phyloP scores from a whole-genome alignment of 2,888 invertebrate genomes.

The Meta bourneti region DNA sequence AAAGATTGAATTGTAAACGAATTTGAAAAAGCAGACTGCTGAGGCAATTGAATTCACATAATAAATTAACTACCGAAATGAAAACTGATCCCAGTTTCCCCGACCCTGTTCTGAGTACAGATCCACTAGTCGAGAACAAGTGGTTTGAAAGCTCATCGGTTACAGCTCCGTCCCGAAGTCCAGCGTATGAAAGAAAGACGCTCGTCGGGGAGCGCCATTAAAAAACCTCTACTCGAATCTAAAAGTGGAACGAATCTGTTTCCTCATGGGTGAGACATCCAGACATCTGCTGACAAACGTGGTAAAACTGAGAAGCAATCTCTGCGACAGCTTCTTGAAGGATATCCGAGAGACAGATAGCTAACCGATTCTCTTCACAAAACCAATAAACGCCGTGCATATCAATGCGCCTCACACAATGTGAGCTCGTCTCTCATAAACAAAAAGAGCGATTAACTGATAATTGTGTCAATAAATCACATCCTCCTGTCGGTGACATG shows the following conservation, averaged over 20 bases:
- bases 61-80: too few species aligned
- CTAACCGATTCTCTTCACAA: conserved; percentile 47
- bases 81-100: not conserved
- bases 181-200: not conserved
- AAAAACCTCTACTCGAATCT: conserved; percentile 4
- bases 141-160: not conserved
- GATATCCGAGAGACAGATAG: conserved; percentile 16
- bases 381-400: conserved; percentile 37
- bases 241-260: conserved; percentile 34
- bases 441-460: conserved; percentile 37
- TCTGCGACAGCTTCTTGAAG: not conserved
- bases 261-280: conserved; percentile 18
- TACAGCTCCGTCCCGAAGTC: not conserved
- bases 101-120: not conserved
- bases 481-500: conserved; percentile 4
- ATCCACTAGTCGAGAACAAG: not conserved
- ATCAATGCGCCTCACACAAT: conserved; percentile 41
- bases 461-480: conserved; percentile 48
- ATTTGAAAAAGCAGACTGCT: too few species aligned
- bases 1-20: too few species aligned
- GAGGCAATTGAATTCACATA: too few species aligned
- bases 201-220: not conserved
- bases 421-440: not conserved
- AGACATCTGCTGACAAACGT: conserved; percentile 45
- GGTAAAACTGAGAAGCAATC: conserved; percentile 16